Conservation (phyloP, 2,888 invertebrate species). For the Odontomyia ornata region DNA sequence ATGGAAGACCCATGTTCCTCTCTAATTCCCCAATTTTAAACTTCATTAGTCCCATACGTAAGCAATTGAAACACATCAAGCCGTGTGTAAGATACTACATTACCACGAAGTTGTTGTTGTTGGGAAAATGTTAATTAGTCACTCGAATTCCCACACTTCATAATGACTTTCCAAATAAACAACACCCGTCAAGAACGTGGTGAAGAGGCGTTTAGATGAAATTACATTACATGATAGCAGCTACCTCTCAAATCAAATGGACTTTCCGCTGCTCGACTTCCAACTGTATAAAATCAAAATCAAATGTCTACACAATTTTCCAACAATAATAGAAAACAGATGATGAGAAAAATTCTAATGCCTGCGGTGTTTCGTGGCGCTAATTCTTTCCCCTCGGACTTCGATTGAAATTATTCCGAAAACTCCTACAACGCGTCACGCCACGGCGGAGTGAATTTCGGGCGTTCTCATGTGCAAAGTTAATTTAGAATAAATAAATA, state of each 20-base stretch:
- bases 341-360: background rate
- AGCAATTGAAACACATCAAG: background rate
- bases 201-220: constrained; percentile 23
- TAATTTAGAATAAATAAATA: constrained; percentile 27
- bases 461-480: constrained; percentile 7
- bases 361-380: constrained; percentile 28
- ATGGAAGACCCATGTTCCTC: background rate
- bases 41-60: background rate
- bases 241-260: constrained; percentile 31
- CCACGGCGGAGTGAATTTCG: background rate
- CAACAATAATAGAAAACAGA: constrained; percentile 36
- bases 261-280: background rate
- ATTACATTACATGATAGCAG: constrained; percentile 11
- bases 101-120: background rate
- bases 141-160: constrained; percentile 29
- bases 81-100: background rate
- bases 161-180: constrained; percentile 30
- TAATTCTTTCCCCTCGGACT: constrained; percentile 5
- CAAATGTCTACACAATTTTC: constrained; percentile 27
- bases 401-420: background rate
- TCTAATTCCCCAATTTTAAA: constrained; percentile 1
- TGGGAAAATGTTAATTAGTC: constrained; percentile 7
- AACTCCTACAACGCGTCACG: constrained; percentile 19
- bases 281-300: constrained; percentile 33
- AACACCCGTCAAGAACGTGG: background rate